Conservation (phyloP, 2,888 invertebrate genomes). For the Sussaba pulchella region DNA sequence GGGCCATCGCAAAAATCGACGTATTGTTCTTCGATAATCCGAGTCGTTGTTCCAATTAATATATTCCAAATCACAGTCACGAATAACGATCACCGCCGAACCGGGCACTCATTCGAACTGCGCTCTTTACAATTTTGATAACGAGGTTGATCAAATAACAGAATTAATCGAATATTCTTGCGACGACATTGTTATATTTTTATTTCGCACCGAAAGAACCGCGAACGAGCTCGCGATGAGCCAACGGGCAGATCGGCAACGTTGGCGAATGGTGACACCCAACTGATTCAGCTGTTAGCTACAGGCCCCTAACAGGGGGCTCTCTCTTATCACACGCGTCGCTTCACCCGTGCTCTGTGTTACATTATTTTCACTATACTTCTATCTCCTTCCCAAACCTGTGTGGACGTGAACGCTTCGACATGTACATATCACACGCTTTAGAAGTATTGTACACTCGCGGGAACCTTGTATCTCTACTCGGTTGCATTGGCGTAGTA, state of each 20-base stretch:
- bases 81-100: slow-evolving; percentile 7
- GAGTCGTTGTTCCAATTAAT: not conserved
- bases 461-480: slow-evolving; percentile 25
- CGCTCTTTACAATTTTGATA: not conserved
- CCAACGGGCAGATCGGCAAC: slow-evolving; percentile 44
- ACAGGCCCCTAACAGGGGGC: slow-evolving; percentile 76
- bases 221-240: slow-evolving; percentile 11
- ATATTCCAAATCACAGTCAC: slow-evolving; percentile 27
- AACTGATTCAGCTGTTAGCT: slow-evolving; percentile 78
- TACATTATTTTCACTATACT: slow-evolving; percentile 19
- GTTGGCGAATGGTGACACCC: slow-evolving; percentile 73
- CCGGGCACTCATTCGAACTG: not conserved
- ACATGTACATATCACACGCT: slow-evolving; percentile 48
- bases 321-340: slow-evolving; percentile 69
- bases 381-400: slow-evolving; percentile 16
- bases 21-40: not conserved
- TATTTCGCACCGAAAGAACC: slow-evolving; percentile 17
- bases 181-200: not conserved
- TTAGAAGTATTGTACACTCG: slow-evolving; percentile 33
- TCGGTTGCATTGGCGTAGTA: slow-evolving; percentile 52
- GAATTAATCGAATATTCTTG: not conserved
- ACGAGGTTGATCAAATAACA: not conserved
- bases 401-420: slow-evolving; percentile 50
- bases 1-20: slow-evolving; percentile 45
- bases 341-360: slow-evolving; percentile 41